A percentile compares a stretch with the other conserved stretches of the same genome.
Conservation (phyloP, 2,797 vertebrate species). For the Dallia pectoralis region DNA sequence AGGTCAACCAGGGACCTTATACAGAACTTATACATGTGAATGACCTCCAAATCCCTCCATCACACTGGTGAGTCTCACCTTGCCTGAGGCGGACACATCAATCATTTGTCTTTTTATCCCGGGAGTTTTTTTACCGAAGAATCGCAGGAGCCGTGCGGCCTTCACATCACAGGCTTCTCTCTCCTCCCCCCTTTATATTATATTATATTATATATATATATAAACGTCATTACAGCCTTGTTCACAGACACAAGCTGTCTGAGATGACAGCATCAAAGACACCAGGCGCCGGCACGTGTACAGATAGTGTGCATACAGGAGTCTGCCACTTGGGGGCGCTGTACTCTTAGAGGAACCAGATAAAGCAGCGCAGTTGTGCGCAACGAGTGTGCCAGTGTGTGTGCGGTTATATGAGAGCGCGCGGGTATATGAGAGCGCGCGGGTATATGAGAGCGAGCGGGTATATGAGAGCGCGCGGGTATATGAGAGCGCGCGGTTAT, state of each 20-base stretch:
- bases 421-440: no score
- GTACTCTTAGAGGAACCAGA: not conserved
- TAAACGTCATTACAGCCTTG: not conserved
- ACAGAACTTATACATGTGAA: not conserved
- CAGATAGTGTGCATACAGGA: not conserved
- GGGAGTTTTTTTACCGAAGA: not conserved
- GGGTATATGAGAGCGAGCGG: no score
- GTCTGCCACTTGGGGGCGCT: conserved; percentile 37
- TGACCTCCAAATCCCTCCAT: not conserved
- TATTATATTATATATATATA: no score
- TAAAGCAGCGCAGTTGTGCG: not conserved
- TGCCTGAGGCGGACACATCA: not conserved
- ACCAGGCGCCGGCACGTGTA: not conserved
- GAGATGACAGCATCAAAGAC: not conserved
- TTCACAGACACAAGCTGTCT: not conserved
- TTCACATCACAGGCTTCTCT: conserved; percentile 6
- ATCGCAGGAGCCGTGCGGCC: not conserved
- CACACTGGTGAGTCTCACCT: not conserved
- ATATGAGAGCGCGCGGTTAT: no score
- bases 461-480: no score
- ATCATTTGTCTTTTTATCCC: not conserved
- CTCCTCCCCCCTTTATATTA: not conserved
- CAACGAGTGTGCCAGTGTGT: no score
- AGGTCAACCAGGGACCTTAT: no score
- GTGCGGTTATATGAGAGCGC: not conserved